phyloP scores from a whole-genome alignment of 2,113 vertebrate genomes.

The Notechis scutatus region DNA sequence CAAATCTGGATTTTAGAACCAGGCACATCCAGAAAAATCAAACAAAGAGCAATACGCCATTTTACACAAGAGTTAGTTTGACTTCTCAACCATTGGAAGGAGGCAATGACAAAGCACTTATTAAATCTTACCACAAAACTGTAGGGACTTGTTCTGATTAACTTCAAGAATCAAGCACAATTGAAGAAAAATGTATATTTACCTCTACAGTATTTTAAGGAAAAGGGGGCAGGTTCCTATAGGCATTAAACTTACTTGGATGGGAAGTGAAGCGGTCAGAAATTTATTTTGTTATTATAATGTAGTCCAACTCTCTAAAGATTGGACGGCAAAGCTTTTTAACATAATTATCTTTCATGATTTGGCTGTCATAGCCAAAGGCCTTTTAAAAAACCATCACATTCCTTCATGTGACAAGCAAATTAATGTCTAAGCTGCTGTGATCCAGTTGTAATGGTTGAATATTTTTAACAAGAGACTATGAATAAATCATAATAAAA shows the following conservation, averaged over 20 bases:
- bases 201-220: too few relatives aligned
- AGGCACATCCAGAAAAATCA: not conserved
- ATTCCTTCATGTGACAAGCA: not conserved
- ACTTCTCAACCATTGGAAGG: not conserved
- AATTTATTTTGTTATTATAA: not conserved
- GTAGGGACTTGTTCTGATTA: not conserved
- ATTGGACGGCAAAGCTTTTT: not conserved
- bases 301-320: not conserved
- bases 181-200: not conserved
- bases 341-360: not conserved
- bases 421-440: not conserved
- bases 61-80: not conserved
- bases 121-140: not conserved
- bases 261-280: not conserved
- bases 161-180: not conserved
- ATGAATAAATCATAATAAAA: not conserved
- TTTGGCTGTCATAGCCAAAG: not conserved
- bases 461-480: not conserved
- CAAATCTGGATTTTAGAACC: slow-evolving; percentile 1
- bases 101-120: not conserved
- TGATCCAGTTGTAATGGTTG: not conserved
- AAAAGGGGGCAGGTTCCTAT: too few relatives aligned
- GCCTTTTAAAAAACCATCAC: not conserved
- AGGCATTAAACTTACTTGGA: not conserved
- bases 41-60: not conserved